Conservation (phyloP, 2,888 invertebrate species). For the Actias luna region DNA sequence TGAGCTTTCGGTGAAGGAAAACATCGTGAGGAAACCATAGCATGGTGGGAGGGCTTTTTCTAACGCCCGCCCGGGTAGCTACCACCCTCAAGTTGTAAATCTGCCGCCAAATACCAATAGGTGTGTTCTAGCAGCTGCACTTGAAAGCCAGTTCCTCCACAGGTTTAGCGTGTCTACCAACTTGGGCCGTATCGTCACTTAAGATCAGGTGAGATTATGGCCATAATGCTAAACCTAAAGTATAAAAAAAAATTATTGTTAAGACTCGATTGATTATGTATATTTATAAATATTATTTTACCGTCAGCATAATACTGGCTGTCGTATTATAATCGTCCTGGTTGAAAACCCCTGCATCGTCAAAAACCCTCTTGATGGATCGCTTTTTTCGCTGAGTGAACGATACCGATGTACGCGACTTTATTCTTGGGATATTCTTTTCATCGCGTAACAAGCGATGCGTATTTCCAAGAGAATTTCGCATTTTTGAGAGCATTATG, state of each 20-base stretch:
- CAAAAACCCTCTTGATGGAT: conserved; percentile 39
- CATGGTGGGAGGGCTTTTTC: too few relatives aligned
- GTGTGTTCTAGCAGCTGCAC: too few relatives aligned
- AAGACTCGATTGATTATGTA: background rate
- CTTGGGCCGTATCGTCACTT: too few relatives aligned
- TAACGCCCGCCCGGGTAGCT: too few relatives aligned
- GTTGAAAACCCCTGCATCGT: conserved; percentile 9
- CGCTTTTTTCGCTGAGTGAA: conserved; percentile 34
- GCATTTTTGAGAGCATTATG: conserved; percentile 1
- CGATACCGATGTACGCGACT: conserved; percentile 31
- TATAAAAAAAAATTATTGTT: background rate
- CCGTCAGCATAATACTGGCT: background rate
- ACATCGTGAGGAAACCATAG: too few relatives aligned
- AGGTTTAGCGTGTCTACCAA: too few relatives aligned
- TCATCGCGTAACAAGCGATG: conserved; percentile 20
- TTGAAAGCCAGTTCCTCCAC: too few relatives aligned
- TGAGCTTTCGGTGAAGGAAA: too few relatives aligned
- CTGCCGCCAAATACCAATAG: too few relatives aligned
- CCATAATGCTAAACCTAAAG: too few relatives aligned
- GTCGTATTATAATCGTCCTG: conserved; percentile 10
- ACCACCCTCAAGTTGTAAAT: too few relatives aligned
- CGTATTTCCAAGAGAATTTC: conserved; percentile 10
- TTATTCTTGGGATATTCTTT: conserved; percentile 28
- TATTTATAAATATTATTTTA: background rate
- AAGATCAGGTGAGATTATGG: too few relatives aligned